Conservation (phyloP, 2,888 invertebrate species). For the Quadriops clusia region DNA sequence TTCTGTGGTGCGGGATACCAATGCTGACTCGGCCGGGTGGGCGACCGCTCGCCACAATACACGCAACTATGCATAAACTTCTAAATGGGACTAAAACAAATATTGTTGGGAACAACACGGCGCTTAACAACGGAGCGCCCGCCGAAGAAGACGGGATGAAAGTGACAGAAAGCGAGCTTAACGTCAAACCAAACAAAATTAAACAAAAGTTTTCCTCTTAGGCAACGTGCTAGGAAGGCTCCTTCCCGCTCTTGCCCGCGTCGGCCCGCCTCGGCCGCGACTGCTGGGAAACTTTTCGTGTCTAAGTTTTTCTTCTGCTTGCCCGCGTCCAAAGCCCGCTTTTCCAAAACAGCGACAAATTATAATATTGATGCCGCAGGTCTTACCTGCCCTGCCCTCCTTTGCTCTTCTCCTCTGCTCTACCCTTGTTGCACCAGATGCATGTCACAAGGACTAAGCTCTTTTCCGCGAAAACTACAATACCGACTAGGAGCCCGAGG, state of each 20-base stretch:
- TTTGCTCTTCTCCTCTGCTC: no score
- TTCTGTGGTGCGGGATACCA: no score
- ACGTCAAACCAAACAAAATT: conserved; percentile 41
- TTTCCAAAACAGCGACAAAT: conserved; percentile 36
- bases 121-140: conserved; percentile 30
- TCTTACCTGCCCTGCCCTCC: conserved; percentile 25
- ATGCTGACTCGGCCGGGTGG: no score
- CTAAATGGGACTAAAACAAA: conserved; percentile 28
- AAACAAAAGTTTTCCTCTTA: conserved; percentile 40
- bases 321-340: conserved; percentile 30
- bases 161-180: conserved; percentile 39
- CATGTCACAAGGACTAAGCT: no score
- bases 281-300: conserved; percentile 34
- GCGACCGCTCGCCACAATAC: no score
- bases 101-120: conserved; percentile 34
- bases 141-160: conserved; percentile 34
- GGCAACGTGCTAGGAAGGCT: conserved; percentile 34
- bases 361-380: conserved; percentile 35
- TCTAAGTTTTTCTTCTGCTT: conserved; percentile 38
- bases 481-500: no score
- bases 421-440: no score
- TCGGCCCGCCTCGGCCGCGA: conserved; percentile 17
- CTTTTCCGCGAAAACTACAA: no score
- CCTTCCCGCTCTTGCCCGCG: conserved; percentile 25
- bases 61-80: conserved; percentile 35